Evolutionary conservation across 2,888 invertebrate genomes (phyloP).

Genomic region (Aplocera efformata): DNA sequence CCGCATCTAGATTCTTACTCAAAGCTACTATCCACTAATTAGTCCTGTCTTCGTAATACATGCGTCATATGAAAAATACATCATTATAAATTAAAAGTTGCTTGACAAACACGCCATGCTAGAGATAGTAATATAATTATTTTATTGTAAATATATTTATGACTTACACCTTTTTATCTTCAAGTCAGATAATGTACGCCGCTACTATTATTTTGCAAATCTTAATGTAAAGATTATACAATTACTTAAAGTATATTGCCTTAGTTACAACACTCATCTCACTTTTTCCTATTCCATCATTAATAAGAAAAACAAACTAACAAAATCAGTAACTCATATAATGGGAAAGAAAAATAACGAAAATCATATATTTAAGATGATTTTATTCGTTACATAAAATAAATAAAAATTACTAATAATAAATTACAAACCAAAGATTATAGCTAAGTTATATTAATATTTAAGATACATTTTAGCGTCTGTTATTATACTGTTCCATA

Average conservation of each 20-base stretch:
- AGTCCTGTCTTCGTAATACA: no score
- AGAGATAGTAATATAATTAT: no score
- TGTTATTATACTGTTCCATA: constrained; percentile 54
- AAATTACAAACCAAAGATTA: constrained; percentile 36
- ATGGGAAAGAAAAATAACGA: constrained; percentile 40
- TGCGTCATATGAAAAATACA: no score
- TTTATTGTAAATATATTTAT: no score
- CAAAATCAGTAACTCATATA: constrained; percentile 23
- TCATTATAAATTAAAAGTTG: no score
- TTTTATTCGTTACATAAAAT: constrained; percentile 51
- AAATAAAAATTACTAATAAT: constrained; percentile 41
- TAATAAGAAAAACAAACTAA: constrained; percentile 19
- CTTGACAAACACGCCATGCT: no score
- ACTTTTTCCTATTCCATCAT: constrained; percentile 6
- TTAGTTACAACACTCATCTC: constrained; percentile 11
- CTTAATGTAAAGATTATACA: constrained; percentile 4
- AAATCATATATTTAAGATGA: constrained; percentile 43
- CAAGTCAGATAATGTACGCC: no score
- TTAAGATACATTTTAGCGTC: constrained; percentile 37
- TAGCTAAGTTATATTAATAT: constrained; percentile 38
- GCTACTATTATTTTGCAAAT: background rate
- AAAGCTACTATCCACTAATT: no score
- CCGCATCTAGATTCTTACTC: no score
- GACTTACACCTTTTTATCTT: no score
- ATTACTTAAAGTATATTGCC: constrained; percentile 53